phyloP scores from a whole-genome alignment of 2,888 invertebrate genomes.

The Chloromyia formosa region DNA sequence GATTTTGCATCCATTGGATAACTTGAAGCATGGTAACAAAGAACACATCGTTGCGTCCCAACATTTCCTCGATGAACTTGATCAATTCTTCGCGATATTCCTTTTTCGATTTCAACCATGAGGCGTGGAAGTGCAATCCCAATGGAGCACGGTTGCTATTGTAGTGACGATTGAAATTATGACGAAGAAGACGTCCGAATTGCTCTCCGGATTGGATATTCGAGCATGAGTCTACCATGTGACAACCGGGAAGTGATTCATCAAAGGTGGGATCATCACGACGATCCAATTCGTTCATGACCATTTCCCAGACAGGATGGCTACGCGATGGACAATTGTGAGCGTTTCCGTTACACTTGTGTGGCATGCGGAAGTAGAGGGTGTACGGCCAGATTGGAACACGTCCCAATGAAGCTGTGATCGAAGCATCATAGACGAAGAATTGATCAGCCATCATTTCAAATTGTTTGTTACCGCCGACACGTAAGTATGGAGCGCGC shows the following conservation, averaged over 20 bases:
- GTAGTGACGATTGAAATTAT: conserved; percentile 95
- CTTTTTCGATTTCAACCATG: conserved; percentile 93
- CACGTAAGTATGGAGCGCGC: conserved; percentile 87
- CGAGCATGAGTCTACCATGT: conserved; percentile 93
- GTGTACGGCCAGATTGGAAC: conserved; percentile 98
- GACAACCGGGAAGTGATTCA: conserved; percentile 92
- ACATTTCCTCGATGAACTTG: conserved; percentile 93
- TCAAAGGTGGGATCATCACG: conserved; percentile 94
- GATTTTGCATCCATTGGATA: conserved; percentile 96
- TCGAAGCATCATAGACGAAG: conserved; percentile 94
- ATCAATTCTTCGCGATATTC: conserved; percentile 91
- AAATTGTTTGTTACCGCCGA: conserved; percentile 94
- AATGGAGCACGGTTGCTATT: conserved; percentile 92
- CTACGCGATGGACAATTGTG: conserved; percentile 91
- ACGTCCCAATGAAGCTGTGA: conserved; percentile 86
- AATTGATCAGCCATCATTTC: conserved; percentile 97
- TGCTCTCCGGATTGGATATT: conserved; percentile 92
- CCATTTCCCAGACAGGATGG: conserved; percentile 96
- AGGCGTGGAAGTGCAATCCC: conserved; percentile 92
- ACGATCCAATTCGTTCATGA: conserved; percentile 93
- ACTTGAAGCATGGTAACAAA: conserved; percentile 92
- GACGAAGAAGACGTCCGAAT: conserved; percentile 86
- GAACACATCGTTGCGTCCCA: conserved; percentile 88
- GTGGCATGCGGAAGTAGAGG: conserved; percentile 94
- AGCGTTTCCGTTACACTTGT: conserved; percentile 93